Conservation (phyloP, 2,888 invertebrate species). For the Esperia sulphurella region DNA sequence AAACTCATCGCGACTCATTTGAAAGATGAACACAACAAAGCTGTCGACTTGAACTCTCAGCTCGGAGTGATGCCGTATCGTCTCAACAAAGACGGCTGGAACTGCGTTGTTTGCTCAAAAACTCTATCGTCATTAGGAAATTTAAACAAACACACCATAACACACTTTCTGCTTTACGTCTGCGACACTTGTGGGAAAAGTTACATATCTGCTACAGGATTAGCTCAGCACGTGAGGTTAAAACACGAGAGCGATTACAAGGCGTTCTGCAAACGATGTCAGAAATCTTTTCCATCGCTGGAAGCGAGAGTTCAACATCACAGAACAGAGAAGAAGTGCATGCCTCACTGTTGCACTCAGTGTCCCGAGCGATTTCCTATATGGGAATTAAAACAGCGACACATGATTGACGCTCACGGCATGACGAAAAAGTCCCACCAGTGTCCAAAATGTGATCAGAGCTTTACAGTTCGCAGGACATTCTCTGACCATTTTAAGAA, state of each 20-base stretch:
- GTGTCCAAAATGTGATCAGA: conserved; percentile 53
- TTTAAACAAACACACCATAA: conserved; percentile 58
- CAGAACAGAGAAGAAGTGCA: conserved; percentile 52
- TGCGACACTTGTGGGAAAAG: conserved; percentile 65
- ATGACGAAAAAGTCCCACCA: conserved; percentile 37
- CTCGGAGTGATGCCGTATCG: conserved; percentile 61
- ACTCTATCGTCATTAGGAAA: conserved; percentile 53
- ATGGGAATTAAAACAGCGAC: conserved; percentile 49
- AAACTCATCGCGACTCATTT: conserved; percentile 41
- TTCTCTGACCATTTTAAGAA: conserved; percentile 59
- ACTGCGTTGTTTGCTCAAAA: conserved; percentile 56
- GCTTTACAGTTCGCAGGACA: conserved; percentile 46
- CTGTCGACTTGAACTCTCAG: conserved; percentile 38
- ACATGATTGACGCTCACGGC: conserved; percentile 57
- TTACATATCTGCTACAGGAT: conserved; percentile 55
- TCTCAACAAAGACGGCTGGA: conserved; percentile 42
- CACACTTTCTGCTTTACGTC: conserved; percentile 59
- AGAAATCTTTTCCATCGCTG: conserved; percentile 57
- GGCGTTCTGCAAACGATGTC: conserved; percentile 53
- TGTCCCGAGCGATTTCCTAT: conserved; percentile 58
- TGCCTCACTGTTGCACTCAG: conserved; percentile 59
- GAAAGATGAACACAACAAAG: conserved; percentile 30
- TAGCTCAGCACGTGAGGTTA: conserved; percentile 51
- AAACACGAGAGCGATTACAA: conserved; percentile 58
- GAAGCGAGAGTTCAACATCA: conserved; percentile 60